Evolutionary conservation across 2,797 vertebrate genomes (phyloP).

Genomic region (Spea hammondii): DNA sequence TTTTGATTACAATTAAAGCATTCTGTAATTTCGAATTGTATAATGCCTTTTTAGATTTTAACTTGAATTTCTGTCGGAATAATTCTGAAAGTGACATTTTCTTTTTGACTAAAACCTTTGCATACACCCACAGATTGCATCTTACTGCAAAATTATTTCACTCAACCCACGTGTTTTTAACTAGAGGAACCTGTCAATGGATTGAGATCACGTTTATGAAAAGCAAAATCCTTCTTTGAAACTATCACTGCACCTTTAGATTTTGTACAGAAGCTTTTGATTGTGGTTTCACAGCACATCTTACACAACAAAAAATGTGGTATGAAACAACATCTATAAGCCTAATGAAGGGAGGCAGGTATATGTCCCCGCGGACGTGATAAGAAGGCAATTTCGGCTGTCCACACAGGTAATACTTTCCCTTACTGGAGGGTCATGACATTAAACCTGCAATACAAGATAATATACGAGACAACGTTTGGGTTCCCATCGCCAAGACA

Average conservation of each 20-base stretch:
- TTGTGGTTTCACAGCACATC: not conserved
- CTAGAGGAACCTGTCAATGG: conserved; percentile 29
- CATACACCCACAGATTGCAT: conserved; percentile 23
- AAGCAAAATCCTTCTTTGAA: conserved; percentile 10
- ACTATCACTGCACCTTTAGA: not conserved
- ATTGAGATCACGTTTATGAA: conserved; percentile 9
- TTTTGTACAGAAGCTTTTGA: not conserved
- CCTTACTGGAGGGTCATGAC: no score
- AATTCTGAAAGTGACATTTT: conserved; percentile 47
- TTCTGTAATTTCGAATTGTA: conserved; percentile 19
- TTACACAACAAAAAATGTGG: not conserved
- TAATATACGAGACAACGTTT: no score
- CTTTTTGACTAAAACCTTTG: conserved; percentile 38
- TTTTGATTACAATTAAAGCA: conserved; percentile 17
- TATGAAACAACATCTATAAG: not conserved
- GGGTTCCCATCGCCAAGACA: no score
- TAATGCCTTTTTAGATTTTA: conserved; percentile 25
- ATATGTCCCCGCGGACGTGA: no score
- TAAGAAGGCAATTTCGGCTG: no score
- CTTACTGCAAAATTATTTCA: conserved; percentile 30
- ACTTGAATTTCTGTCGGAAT: conserved; percentile 31
- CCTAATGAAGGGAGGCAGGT: no score
- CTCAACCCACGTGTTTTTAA: conserved; percentile 7
- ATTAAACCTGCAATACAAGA: no score
- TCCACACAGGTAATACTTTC: no score